Percentiles rank a stretch among this genome's conserved stretches.
These are phyloP conservation scores for Adrianichthys oophorus DNA, from an alignment of 2,797 vertebrate species.

Conservation along the genomic window DNA sequence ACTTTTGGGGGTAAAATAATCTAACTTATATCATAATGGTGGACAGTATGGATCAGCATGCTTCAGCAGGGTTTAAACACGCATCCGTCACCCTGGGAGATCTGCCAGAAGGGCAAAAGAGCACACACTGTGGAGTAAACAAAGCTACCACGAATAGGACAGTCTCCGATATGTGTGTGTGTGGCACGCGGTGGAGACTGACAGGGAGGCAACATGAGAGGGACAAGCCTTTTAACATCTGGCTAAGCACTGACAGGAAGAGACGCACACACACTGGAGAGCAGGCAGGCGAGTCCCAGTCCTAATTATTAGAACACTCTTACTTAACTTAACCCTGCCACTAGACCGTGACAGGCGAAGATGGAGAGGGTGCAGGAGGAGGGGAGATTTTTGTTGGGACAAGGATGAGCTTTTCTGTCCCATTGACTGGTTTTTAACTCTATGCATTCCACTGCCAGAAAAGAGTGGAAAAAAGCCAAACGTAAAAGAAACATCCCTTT, in stretches of 20 bases:
- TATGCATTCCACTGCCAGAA: conserved; percentile 28
- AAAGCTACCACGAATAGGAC: conserved; percentile 59
- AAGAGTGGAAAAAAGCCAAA: background rate
- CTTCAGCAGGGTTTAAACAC: conserved; percentile 27
- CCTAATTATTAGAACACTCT: conserved; percentile 93
- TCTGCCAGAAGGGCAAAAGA: conserved; percentile 45
- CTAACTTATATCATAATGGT: background rate
- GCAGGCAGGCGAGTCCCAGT: conserved; percentile 62
- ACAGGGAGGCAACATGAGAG: conserved; percentile 78
- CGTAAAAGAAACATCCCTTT: too few species aligned
- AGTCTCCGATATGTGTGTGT: conserved; percentile 32
- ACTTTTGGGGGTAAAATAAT: background rate
- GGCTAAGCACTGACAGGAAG: conserved; percentile 85
- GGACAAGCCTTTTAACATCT: conserved; percentile 93
- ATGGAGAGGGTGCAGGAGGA: conserved; percentile 44
- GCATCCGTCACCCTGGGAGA: conserved; percentile 39
- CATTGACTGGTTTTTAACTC: conserved; percentile 65
- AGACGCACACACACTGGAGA: conserved; percentile 34
- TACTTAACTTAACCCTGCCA: conserved; percentile 87
- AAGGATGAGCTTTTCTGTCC: conserved; percentile 66
- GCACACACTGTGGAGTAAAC: conserved; percentile 55
- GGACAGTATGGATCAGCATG: conserved; percentile 8
- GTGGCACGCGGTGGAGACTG: conserved; percentile 59
- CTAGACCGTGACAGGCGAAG: conserved; percentile 78
- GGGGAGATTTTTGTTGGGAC: conserved; percentile 64